phyloP scores from a whole-genome alignment of 2,888 invertebrate genomes.

The Syrista parreyssii region DNA sequence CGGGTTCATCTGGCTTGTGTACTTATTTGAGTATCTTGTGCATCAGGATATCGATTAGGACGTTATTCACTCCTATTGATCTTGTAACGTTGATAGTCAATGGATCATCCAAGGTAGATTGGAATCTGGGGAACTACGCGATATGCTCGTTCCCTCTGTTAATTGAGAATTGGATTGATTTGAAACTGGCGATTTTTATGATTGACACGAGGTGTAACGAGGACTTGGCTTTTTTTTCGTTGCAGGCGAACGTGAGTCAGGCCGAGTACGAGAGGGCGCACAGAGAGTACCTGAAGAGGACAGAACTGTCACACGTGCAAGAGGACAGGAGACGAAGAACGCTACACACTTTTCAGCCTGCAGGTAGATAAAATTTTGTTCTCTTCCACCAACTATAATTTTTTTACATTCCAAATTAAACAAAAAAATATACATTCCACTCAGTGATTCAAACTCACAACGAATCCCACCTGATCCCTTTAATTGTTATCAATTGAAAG shows the following conservation, averaged over 20 bases:
- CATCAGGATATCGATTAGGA: neutral
- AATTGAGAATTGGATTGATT: neutral
- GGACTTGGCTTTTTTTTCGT: neutral
- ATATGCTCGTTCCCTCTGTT: neutral
- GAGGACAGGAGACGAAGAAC: constrained; percentile 46
- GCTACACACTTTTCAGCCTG: constrained; percentile 56
- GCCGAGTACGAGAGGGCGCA: constrained; percentile 74
- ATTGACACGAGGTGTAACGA: neutral
- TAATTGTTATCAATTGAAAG: neutral
- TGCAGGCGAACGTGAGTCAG: constrained; percentile 75
- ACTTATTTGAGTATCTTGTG: neutral
- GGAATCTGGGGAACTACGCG: neutral
- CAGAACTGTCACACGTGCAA: constrained; percentile 42
- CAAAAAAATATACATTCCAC: neutral
- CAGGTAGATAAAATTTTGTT: constrained; percentile 44
- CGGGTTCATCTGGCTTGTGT: neutral
- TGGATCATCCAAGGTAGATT: neutral
- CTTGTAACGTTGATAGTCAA: neutral
- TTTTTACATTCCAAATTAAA: neutral
- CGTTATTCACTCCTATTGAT: neutral
- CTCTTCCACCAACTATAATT: constrained; percentile 4
- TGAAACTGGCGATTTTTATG: neutral
- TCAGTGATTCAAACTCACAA: neutral
- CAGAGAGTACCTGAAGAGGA: constrained; percentile 69
- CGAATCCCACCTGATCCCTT: neutral